Conservation (phyloP, 2,888 invertebrate species). For the Bibio marci region DNA sequence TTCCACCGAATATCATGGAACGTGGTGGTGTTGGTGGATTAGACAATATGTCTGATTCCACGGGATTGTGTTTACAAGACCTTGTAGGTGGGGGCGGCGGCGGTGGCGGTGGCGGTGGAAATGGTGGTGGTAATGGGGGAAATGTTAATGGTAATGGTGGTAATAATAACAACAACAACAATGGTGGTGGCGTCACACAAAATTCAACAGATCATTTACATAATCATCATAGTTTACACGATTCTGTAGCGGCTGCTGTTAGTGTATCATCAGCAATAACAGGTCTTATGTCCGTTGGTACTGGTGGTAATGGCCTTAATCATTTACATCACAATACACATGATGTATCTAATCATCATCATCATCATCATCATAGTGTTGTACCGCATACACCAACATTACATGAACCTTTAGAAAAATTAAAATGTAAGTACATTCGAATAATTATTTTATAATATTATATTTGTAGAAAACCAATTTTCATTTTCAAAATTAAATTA, state of each 20-base stretch:
- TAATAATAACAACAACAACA: constrained; percentile 14
- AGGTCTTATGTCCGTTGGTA: constrained; percentile 33
- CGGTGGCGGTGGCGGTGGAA: constrained; percentile 13
- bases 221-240: constrained; percentile 33
- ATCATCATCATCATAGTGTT: constrained; percentile 37
- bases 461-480: too few relatives aligned
- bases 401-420: constrained; percentile 54
- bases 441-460: neutral
- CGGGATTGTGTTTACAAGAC: constrained; percentile 50
- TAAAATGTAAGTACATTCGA: constrained; percentile 39
- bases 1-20: constrained; percentile 5
- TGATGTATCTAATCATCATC: constrained; percentile 31
- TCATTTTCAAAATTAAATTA: too few relatives aligned
- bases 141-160: constrained; percentile 1
- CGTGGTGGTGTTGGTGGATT: constrained; percentile 13
- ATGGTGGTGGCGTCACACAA: constrained; percentile 13
- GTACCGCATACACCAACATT: constrained; percentile 34
- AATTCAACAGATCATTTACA: constrained; percentile 21
- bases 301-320: constrained; percentile 18
- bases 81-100: constrained; percentile 40
- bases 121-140: neutral
- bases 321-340: constrained; percentile 28
- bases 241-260: constrained; percentile 32
- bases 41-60: constrained; percentile 39
- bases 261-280: constrained; percentile 38